Base-by-base conservation (phyloP, 2,888 invertebrate genomes). In the Epinotia bilunana region DNA sequence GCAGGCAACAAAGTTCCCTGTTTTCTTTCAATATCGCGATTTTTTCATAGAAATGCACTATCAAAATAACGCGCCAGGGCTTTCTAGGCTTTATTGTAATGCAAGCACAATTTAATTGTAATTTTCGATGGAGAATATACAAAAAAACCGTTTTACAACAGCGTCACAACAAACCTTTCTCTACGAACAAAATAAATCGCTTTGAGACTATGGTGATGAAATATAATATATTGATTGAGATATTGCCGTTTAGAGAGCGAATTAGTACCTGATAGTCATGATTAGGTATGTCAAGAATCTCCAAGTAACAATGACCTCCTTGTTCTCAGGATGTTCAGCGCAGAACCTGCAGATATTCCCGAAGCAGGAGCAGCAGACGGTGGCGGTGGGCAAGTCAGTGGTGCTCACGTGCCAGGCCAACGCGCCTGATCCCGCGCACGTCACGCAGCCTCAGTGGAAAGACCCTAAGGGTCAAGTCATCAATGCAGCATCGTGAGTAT, bases 381-480 rank as follows among this genome's bases (percentile, higher is more conserved):
- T 96, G 80, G 95, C 97, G 0, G 95, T 97, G 13, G 97, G 97
- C 69, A 95, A 96, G 83, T 96, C 96, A 58, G 95, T 97, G 74
- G 96, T 97, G 68, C 92, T 98, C 79, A 97, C 97, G 6, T 98
- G 98, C 87, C 95, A 95, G 81, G 96, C 97, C 5, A 95, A 95
- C 69, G 97, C 96, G 1, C 95, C 95, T 0, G 95, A 97, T 82
- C 94, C 95, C 2, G 91, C 92, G 9, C 93, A 97, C 57, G 95
- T 98, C 72, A 95, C 95, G 46, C 96, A 97, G 83, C 95, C 98
- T 62, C 96, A 97, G 85, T 98, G 98, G 98, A 95, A 95, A 79
- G 97, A 97, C 87, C 96, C 96, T 63, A 94, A 95, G 78, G 96
- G 96, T 83, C 94, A 95, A 78, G 95, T 95, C 75, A 97, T 97